phyloP scores from a whole-genome alignment of 1,140 invertebrate species.

The Hesperophylax magnus region DNA sequence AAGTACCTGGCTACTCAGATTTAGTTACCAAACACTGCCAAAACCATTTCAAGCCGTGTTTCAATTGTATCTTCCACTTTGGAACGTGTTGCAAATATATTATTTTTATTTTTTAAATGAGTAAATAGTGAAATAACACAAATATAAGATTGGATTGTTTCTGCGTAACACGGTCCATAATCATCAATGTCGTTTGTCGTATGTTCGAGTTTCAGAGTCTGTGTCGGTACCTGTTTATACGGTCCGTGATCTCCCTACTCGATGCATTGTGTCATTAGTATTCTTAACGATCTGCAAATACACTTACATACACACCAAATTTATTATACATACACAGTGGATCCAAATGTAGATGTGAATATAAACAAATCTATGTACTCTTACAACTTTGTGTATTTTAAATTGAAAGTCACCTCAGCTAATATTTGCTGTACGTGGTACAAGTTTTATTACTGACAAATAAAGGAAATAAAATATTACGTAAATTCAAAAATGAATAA shows the following conservation, averaged over 20 bases:
- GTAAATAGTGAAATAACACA: too few species aligned
- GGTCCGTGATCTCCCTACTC: background rate
- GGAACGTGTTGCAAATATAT: too few species aligned
- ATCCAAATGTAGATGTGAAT: too few species aligned
- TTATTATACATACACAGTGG: too few species aligned
- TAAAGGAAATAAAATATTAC: background rate
- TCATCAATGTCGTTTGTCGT: constrained; percentile 8
- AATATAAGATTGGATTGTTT: too few species aligned
- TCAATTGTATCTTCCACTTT: too few species aligned
- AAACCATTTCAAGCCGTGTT: too few species aligned
- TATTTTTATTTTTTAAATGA: too few species aligned
- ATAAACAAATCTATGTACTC: background rate
- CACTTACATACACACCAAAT: background rate
- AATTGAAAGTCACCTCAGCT: constrained; percentile 11
- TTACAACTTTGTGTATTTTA: background rate
- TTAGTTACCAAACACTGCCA: too few species aligned
- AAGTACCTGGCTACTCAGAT: too few species aligned
- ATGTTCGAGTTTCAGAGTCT: background rate
- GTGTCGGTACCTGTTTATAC: background rate
- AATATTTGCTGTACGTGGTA: background rate
- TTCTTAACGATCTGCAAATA: constrained; percentile 26
- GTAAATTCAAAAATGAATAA: too few species aligned
- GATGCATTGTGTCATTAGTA: constrained; percentile 17
- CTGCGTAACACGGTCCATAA: too few species aligned
- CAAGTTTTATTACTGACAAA: background rate